A percentile compares a stretch with the other conserved stretches of the same genome.
Conservation (phyloP, 2,888 invertebrate species). For the Eupithecia tripunctaria region DNA sequence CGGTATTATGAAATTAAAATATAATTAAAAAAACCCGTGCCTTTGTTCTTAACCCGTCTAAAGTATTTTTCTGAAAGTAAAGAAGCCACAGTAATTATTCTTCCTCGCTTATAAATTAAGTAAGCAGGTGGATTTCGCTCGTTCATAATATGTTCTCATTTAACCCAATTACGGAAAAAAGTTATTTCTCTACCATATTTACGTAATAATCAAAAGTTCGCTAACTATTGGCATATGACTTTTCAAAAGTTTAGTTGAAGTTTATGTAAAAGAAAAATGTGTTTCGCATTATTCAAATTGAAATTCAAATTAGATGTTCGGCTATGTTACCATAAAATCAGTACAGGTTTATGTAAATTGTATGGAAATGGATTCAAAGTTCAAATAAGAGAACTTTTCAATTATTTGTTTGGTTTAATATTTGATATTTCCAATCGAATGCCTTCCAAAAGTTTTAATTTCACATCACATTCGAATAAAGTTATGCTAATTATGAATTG, state of each 20-base stretch:
- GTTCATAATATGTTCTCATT: neutral
- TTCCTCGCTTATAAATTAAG: neutral
- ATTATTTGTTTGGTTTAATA: slow-evolving; percentile 7
- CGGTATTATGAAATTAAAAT: neutral
- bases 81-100: slow-evolving; percentile 1
- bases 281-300: slow-evolving; percentile 6
- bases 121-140: neutral
- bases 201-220: neutral
- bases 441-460: neutral
- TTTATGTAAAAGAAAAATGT: neutral
- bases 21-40: neutral
- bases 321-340: slow-evolving; percentile 6
- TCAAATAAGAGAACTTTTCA: slow-evolving; percentile 7
- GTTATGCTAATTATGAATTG: neutral
- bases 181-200: neutral
- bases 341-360: slow-evolving; percentile 4
- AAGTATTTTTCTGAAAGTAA: neutral
- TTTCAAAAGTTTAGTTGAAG: neutral
- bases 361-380: slow-evolving; percentile 16
- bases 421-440: neutral
- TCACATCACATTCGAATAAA: neutral
- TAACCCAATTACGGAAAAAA: neutral
- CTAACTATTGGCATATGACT: neutral
- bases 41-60: neutral
- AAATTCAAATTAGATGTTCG: slow-evolving; percentile 16